Evolutionary conservation across 2,113 vertebrate genomes (phyloP).

Genomic region (Gnathonemus echidnorhynchus): DNA sequence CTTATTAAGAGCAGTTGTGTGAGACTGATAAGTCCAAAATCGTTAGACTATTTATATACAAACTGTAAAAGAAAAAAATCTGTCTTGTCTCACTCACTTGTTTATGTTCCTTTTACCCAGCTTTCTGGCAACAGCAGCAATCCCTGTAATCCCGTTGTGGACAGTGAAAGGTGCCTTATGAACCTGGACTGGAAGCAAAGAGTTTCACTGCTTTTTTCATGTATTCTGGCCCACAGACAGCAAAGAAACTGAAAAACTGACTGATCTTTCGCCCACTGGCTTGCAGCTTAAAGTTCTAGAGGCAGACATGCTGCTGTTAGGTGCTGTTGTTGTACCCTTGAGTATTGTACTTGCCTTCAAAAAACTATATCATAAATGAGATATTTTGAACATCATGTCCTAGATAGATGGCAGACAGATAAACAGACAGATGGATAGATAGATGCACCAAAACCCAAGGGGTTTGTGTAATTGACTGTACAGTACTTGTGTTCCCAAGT

Average conservation of each 20-base stretch:
- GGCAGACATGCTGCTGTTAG: not conserved
- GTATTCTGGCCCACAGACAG: not conserved
- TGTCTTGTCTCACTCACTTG: not conserved
- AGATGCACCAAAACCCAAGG: not conserved
- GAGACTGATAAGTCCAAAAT: conserved; percentile 22
- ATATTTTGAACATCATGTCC: not conserved
- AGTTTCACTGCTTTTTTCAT: not conserved
- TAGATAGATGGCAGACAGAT: not conserved
- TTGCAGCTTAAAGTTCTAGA: not conserved
- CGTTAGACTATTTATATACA: conserved; percentile 16
- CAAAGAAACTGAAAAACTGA: not conserved
- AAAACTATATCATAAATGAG: not conserved
- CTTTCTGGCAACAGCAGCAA: not conserved
- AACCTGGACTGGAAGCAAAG: not conserved
- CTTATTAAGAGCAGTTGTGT: conserved; percentile 21
- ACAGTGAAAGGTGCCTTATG: not conserved
- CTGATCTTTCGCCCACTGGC: not conserved
- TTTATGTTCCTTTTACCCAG: not conserved
- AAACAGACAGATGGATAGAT: not conserved
- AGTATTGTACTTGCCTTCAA: not conserved
- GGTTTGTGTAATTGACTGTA: not conserved
- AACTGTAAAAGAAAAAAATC: not conserved
- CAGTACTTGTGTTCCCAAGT: not conserved
- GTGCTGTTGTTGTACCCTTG: not conserved
- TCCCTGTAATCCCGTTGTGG: not conserved